Evolutionary conservation across 1,140 invertebrate species (phyloP).

Genomic region (Zaprionus tsacasi): DNA sequence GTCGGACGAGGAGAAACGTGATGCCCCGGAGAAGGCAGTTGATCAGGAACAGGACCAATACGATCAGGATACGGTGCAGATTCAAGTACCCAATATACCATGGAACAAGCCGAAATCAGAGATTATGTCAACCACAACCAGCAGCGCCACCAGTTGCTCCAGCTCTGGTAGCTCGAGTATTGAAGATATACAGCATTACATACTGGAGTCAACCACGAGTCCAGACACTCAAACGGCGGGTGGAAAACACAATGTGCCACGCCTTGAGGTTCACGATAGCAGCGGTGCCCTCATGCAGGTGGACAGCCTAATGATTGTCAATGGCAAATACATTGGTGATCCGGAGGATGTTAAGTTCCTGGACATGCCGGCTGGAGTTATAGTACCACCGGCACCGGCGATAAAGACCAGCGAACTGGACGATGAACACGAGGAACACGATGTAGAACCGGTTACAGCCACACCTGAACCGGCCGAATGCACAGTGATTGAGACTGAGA

Average conservation of each 20-base stretch:
- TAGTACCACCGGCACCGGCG: slow-evolving; percentile 54
- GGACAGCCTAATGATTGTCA: slow-evolving; percentile 86
- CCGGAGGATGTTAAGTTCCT: slow-evolving; percentile 81
- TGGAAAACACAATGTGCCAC: slow-evolving; percentile 85
- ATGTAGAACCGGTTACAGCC: slow-evolving; percentile 72
- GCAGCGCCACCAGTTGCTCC: slow-evolving; percentile 76
- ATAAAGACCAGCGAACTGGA: slow-evolving; percentile 69
- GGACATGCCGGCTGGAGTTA: slow-evolving; percentile 73
- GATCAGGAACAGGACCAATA: slow-evolving; percentile 86
- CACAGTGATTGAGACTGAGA: slow-evolving; percentile 68
- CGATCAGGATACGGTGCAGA: slow-evolving; percentile 81
- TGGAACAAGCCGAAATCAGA: slow-evolving; percentile 85
- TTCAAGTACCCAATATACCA: slow-evolving; percentile 87
- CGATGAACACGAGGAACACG: slow-evolving; percentile 58
- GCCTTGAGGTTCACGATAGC: slow-evolving; percentile 88
- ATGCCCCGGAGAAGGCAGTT: slow-evolving; percentile 84
- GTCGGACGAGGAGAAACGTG: slow-evolving; percentile 80
- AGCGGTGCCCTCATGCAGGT: slow-evolving; percentile 87
- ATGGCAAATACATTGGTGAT: slow-evolving; percentile 84
- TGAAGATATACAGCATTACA: slow-evolving; percentile 83
- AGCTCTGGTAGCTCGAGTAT: slow-evolving; percentile 75
- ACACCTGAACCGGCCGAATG: slow-evolving; percentile 75
- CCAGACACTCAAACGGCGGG: slow-evolving; percentile 76
- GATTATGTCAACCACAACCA: slow-evolving; percentile 62
- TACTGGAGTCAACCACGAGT: slow-evolving; percentile 83